phyloP scores from a whole-genome alignment of 2,113 vertebrate genomes.

The Otocyon megalotis region DNA sequence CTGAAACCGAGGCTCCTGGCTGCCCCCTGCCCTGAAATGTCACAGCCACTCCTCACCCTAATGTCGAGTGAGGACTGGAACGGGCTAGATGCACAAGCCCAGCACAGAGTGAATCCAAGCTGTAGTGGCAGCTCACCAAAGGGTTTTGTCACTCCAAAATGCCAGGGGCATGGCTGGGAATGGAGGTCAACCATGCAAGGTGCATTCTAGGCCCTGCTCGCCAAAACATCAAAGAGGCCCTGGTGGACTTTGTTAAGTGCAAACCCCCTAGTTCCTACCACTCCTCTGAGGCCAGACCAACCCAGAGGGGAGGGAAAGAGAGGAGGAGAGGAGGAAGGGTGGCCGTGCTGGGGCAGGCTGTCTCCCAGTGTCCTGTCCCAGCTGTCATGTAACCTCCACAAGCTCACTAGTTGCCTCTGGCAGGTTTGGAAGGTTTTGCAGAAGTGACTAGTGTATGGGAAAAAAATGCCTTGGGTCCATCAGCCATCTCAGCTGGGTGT shows the following conservation, averaged over 20 bases:
- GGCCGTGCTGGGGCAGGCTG: fast-evolving
- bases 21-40: background rate
- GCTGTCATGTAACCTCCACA: background rate
- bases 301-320: background rate
- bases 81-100: background rate
- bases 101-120: background rate
- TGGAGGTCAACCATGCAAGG: fast-evolving
- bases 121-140: background rate
- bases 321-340: background rate
- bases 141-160: background rate
- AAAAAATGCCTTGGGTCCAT: background rate
- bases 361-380: background rate
- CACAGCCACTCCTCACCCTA: background rate
- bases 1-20: background rate
- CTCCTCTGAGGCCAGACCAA: fast-evolving
- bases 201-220: background rate
- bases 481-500: background rate
- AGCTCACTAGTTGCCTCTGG: too few relatives aligned
- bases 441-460: background rate
- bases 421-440: background rate
- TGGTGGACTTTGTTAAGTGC: background rate
- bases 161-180: fast-evolving
- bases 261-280: background rate
- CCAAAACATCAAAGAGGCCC: background rate
- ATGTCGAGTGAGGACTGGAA: background rate